phyloP scores from a whole-genome alignment of 2,113 vertebrate species.

The Casuarius casuarius region DNA sequence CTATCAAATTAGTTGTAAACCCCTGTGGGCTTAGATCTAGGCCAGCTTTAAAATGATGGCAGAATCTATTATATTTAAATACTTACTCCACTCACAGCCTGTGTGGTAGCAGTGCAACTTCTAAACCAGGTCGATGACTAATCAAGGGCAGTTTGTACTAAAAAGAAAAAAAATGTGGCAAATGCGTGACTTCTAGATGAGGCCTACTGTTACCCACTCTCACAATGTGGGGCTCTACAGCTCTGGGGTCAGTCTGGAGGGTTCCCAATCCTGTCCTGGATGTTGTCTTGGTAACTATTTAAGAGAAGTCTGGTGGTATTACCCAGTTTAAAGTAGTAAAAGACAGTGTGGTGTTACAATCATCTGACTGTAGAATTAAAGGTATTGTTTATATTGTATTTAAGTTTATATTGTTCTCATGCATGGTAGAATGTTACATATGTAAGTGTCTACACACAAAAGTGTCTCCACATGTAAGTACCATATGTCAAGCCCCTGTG shows the following conservation, averaged over 20 bases:
- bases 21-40: conserved; percentile 37
- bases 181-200: not conserved
- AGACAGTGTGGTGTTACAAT: not conserved
- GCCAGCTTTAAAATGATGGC: conserved; percentile 5
- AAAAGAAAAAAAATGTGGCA: not conserved
- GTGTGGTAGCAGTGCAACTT: not conserved
- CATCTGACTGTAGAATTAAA: not conserved
- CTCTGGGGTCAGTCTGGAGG: not conserved
- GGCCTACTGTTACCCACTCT: not conserved
- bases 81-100: not conserved
- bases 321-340: not conserved
- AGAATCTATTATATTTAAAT: conserved; percentile 45
- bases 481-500: not conserved
- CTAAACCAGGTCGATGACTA: conserved; percentile 66
- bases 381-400: not conserved
- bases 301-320: not conserved
- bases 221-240: not conserved
- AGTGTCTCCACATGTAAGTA: not conserved
- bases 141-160: conserved; percentile 44
- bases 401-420: not conserved
- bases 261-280: not conserved
- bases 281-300: not conserved
- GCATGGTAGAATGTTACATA: not conserved
- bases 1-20: conserved; percentile 60
- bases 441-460: not conserved